Conservation (phyloP, 2,888 invertebrate species). For the Listrodromus nycthemerus region DNA sequence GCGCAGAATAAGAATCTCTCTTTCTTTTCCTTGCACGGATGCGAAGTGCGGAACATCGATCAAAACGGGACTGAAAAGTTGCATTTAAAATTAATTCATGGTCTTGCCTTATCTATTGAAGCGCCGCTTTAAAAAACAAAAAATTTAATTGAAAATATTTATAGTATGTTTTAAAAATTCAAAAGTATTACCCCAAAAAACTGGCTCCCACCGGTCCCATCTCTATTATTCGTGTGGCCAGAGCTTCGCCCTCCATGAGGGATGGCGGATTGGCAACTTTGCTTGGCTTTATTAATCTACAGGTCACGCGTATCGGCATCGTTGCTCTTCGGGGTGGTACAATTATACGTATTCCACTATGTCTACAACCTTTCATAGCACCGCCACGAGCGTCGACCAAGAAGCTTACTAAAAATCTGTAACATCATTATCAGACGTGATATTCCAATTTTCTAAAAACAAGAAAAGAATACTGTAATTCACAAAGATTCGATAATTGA, state of each 20-base stretch:
- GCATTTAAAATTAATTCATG: not conserved
- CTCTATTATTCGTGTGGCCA: conserved; percentile 97
- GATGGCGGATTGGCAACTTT: conserved; percentile 95
- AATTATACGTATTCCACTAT: conserved; percentile 98
- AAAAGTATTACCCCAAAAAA: conserved; percentile 90
- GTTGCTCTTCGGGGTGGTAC: conserved; percentile 98
- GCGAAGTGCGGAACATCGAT: conserved; percentile 99
- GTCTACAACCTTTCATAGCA: conserved; percentile 99
- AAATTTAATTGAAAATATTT: too few species aligned
- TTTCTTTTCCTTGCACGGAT: conserved; percentile 95
- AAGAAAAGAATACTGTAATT: not conserved
- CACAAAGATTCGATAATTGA: not conserved
- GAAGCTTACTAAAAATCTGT: conserved; percentile 98
- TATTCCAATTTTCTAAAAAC: not conserved
- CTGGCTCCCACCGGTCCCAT: conserved; percentile 98
- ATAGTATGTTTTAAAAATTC: too few species aligned
- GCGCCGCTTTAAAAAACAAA: too few species aligned
- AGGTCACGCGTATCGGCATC: conserved; percentile 98
- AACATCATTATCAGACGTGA: conserved; percentile 34
- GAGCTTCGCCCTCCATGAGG: conserved; percentile 98
- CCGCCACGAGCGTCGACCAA: conserved; percentile 99
- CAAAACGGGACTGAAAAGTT: conserved; percentile 91
- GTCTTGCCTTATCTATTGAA: not conserved
- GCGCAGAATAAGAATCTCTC: conserved; percentile 97
- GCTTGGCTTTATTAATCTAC: conserved; percentile 93